Base-by-base conservation (phyloP, 2,113 vertebrate species). In the Aramus guarauna region DNA sequence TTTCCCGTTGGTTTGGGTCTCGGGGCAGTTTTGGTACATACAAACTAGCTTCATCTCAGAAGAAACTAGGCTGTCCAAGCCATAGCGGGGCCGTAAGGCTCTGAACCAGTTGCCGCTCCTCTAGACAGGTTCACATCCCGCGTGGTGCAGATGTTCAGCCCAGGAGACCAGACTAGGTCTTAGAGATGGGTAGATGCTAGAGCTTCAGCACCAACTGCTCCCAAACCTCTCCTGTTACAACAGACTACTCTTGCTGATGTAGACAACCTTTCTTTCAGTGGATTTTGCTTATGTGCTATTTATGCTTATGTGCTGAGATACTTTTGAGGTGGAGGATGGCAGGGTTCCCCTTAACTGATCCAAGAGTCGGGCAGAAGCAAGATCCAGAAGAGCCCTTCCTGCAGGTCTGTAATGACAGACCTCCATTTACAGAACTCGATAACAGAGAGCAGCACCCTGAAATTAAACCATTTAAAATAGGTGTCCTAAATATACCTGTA, bases 51-150 rank as follows among this genome's bases (percentile, higher is more conserved):
- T 63, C 6, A 9, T 82, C 62, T 67, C 58, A 20, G 60, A 59
- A 60, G 53, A 56, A 85, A 11, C 50, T 36, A 0, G 0, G 0
- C 37, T 78, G 21, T 39, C 56, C 30, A 45, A 1, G 37, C 14
- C 34, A 0, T 36, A 23, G 56, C 2, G 3, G 26, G 24, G 26
- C 29, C 6, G 2, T 23, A 34, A 14, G 37, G 11, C 22, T 66
- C 39, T 47, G 58, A 74, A 48, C 7, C 69, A 37, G 56, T 37
- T 2, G 8, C 30, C 36, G 43, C 67, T 76, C 30, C 36, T 90
- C 48, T 37, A 7, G 62, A 18, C 23, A 37, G 15, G 10, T 50
- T 84, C 41, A 24, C 4, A 3, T 50, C 32, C 15, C 0, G 1
- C 26, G 48, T 41, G 71, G 62, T 47, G 22, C 62, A 48, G 15